phyloP scores from a whole-genome alignment of 2,888 invertebrate genomes.

The Podabrus alpinus region DNA sequence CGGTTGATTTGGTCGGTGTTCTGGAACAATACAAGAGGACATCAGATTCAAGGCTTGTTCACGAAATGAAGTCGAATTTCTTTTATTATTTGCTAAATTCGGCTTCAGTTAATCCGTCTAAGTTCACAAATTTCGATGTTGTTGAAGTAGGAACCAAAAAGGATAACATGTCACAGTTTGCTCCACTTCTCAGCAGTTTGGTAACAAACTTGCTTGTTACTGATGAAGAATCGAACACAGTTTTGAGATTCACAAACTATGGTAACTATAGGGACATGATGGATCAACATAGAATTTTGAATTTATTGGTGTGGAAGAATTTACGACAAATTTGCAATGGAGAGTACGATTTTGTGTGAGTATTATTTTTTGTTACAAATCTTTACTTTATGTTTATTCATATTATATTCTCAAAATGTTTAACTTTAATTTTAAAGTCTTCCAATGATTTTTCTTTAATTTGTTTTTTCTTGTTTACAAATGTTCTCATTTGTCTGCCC shows the following conservation, averaged over 20 bases:
- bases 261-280: constrained; percentile 59
- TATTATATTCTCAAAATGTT: neutral
- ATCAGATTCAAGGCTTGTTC: constrained; percentile 39
- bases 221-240: constrained; percentile 39
- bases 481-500: no score
- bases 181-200: constrained; percentile 31
- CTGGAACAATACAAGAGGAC: constrained; percentile 38
- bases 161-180: neutral
- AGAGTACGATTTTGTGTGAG: constrained; percentile 51
- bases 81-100: constrained; percentile 43
- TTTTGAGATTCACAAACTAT: constrained; percentile 54
- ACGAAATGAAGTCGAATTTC: constrained; percentile 44
- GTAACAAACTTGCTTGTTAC: constrained; percentile 39
- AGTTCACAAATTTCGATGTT: constrained; percentile 28
- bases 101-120: constrained; percentile 34
- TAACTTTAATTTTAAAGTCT: no score
- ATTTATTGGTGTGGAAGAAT: constrained; percentile 66
- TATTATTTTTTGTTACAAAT: constrained; percentile 3
- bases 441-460: no score
- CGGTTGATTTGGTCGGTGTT: constrained; percentile 41
- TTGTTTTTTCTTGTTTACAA: no score
- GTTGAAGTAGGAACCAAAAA: neutral
- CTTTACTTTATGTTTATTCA: neutral
- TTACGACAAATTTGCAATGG: constrained; percentile 58
- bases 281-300: constrained; percentile 57